Evolutionary conservation across 2,113 vertebrate genomes (phyloP).

Genomic region (Falco punctatus): DNA sequence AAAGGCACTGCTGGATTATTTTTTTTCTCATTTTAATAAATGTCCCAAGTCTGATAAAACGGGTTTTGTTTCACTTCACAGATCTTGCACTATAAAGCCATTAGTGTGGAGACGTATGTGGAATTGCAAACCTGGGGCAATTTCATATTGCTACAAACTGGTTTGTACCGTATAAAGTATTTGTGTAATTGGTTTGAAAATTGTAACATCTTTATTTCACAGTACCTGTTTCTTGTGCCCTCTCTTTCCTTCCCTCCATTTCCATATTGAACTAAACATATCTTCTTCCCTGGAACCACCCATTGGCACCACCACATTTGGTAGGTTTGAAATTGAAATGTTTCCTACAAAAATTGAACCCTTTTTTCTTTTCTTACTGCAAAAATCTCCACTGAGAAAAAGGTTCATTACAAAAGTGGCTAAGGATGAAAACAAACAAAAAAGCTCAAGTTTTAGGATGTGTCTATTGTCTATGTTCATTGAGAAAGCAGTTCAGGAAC

Average conservation of each 20-base stretch:
- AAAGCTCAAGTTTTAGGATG: background rate
- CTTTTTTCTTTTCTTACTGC: background rate
- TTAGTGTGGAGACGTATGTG: background rate
- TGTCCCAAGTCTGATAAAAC: background rate
- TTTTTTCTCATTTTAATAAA: background rate
- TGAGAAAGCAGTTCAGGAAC: background rate
- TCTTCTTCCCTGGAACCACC: background rate
- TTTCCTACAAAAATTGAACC: background rate
- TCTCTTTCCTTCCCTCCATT: background rate
- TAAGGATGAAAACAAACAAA: slow-evolving; percentile 14
- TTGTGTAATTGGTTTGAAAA: background rate
- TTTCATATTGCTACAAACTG: background rate
- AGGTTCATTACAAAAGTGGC: background rate
- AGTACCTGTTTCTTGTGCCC: background rate
- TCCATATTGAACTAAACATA: background rate
- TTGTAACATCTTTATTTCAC: background rate
- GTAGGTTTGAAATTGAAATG: background rate
- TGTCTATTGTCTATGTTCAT: background rate
- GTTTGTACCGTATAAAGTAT: background rate
- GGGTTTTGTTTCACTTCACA: background rate
- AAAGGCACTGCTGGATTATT: background rate
- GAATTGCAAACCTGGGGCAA: background rate
- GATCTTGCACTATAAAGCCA: background rate
- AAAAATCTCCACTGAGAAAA: background rate
- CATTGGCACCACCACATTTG: background rate